Evolutionary conservation across 2,113 vertebrate genomes (phyloP), one percentile per base, ranked within the genome.

Genomic region (Hipposideros armiger): DNA sequence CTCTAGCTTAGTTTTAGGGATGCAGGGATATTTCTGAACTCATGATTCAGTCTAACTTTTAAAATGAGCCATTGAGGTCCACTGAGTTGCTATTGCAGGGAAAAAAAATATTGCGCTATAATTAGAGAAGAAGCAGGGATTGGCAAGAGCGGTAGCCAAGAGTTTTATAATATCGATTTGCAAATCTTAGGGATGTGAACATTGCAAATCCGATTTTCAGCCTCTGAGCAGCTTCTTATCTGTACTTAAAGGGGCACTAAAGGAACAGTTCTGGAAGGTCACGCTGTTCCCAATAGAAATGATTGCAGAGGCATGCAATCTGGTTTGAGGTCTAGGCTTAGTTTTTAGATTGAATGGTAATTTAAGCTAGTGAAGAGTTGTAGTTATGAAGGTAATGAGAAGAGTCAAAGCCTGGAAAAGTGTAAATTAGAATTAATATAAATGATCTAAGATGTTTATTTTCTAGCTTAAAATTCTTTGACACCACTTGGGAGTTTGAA

Each of bases 171-270:
- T 73, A 84, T 42, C 0, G 3, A 69, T 95, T 73, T 95, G n/a
- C 1, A 54, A 32, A 77, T 47, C 7, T 36, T 28, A 40, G 70
- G 67, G 95, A 93, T 77, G 32, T 66, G 58, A 78, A 9, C 40
- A 45, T 40, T 74, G 42, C 58, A 93, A 74, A 87, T 58, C 52
- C 50, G 81, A 9, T 93, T 87, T 87, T 22, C n/a, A 94, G 52
- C 50, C 92, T 87, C 60, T 19, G 60, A 81, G 45, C 45, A 83
- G 64, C 78, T 97, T 95, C 74, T 85, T 58, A 4, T 73, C 77
- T 28, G 15, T 62, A 62, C 16, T 70, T 40, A 47, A 45, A 85
- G 28, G 42, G 10, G 8, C 15, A 36, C 24, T 14, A 50, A n/a
- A 74, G 50, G 52, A 88, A 30, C 40, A 30, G 64, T 16, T 26